Percentiles rank a stretch among this genome's conserved stretches.
These are phyloP conservation scores for Callyntrura guangdongensis DNA, from an alignment of 2,888 invertebrate genomes.

Conservation along the genomic window DNA sequence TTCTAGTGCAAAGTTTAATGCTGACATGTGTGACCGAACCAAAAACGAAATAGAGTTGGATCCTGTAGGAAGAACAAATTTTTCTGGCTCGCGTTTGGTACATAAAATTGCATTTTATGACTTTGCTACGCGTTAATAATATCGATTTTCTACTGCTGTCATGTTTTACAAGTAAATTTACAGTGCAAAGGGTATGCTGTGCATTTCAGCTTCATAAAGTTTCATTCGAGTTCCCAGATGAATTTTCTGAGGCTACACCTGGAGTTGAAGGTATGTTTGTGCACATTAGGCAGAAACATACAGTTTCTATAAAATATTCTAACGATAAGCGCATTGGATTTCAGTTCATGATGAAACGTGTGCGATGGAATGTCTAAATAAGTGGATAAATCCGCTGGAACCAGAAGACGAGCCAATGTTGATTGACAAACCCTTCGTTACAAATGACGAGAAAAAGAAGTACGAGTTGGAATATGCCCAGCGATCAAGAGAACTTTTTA, in stretches of 20 bases:
- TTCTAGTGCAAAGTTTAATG: conserved; percentile 15
- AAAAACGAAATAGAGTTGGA: background rate
- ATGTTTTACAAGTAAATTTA: too few relatives aligned
- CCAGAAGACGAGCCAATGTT: conserved; percentile 47
- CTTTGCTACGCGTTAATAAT: too few relatives aligned
- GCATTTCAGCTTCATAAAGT: conserved; percentile 25
- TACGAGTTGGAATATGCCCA: background rate
- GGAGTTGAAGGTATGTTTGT: conserved; percentile 36
- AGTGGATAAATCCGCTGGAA: conserved; percentile 39
- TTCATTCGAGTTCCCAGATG: background rate
- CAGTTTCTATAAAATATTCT: too few relatives aligned
- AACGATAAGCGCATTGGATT: too few relatives aligned
- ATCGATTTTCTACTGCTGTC: too few relatives aligned
- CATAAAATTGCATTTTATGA: too few relatives aligned
- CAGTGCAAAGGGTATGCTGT: too few relatives aligned
- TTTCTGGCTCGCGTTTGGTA: background rate
- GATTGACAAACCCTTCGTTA: conserved; percentile 25
- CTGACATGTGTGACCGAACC: background rate
- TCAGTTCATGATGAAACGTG: conserved; percentile 32
- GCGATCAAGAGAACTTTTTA: conserved; percentile 4
- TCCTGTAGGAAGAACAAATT: background rate
- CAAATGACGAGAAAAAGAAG: background rate
- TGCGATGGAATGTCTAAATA: conserved; percentile 16
- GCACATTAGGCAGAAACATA: too few relatives aligned
- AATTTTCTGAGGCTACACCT: conserved; percentile 5